phyloP scores from a whole-genome alignment of 2,113 vertebrate genomes.

The Acrocephalus kingi region DNA sequence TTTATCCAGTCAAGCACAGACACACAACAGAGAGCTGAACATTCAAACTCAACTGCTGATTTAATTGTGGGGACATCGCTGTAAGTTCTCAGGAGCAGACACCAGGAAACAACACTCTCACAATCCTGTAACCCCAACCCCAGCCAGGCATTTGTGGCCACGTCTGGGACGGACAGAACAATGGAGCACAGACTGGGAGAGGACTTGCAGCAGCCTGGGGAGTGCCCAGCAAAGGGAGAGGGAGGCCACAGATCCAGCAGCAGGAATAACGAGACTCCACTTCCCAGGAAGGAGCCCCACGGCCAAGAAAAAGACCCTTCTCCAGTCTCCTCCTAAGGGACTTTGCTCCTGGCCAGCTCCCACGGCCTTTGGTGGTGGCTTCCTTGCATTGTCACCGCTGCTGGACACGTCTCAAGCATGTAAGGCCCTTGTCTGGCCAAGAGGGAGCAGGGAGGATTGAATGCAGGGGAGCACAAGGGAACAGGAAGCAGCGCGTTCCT shows the following conservation, averaged over 20 bases:
- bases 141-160: background rate
- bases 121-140: background rate
- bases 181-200: background rate
- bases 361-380: background rate
- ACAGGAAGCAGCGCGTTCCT: conserved; percentile 28
- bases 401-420: background rate
- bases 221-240: background rate
- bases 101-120: background rate
- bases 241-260: background rate
- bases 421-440: background rate
- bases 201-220: background rate
- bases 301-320: background rate
- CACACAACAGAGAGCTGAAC: conserved; percentile 1
- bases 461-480: background rate
- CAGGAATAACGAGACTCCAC: fast-evolving
- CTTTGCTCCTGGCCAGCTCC: background rate
- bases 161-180: background rate
- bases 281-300: background rate
- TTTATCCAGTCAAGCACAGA: background rate
- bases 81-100: background rate
- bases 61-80: background rate
- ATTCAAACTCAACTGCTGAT: background rate
- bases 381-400: conserved; percentile 54
- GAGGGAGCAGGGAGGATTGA: background rate
- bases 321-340: background rate